Evolutionary conservation across 2,797 vertebrate species (phyloP).

Genomic region (Apodemus agrarius): DNA sequence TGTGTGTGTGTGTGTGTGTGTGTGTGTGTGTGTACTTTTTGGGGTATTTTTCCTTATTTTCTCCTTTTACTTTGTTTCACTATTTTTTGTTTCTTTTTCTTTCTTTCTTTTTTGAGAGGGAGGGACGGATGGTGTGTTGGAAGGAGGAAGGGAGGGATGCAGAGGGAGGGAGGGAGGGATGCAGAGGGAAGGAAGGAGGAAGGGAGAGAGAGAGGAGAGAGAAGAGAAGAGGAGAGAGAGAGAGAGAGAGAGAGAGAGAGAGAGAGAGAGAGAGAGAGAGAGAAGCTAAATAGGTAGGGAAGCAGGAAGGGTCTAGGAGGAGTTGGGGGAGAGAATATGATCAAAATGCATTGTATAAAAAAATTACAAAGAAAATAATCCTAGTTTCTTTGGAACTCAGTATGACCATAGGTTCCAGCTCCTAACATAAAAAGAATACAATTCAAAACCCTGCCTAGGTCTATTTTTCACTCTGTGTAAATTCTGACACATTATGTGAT

Average conservation of each 20-base stretch:
- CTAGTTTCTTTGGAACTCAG: neutral
- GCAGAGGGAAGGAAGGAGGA: too few species aligned
- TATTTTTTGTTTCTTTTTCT: neutral
- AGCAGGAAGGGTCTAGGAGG: neutral
- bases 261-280: neutral
- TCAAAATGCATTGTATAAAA: neutral
- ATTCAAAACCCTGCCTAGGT: neutral
- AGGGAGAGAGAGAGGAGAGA: neutral
- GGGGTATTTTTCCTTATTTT: neutral
- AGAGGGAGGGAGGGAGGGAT: neutral
- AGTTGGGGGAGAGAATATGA: neutral
- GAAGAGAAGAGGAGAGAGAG: neutral
- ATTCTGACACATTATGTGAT: neutral
- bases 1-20: too few species aligned
- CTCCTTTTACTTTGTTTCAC: neutral
- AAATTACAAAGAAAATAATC: neutral
- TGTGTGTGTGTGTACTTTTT: rapidly evolving
- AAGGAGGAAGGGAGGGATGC: neutral
- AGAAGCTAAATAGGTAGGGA: neutral
- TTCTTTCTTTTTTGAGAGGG: neutral
- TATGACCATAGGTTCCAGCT: neutral
- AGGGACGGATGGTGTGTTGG: neutral
- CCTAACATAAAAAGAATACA: neutral
- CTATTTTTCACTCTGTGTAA: neutral
- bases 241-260: neutral